A percentile compares a stretch with the other conserved stretches of the same genome.
phyloP scores from a whole-genome alignment of 2,113 vertebrate species.

The Noctilio leporinus region DNA sequence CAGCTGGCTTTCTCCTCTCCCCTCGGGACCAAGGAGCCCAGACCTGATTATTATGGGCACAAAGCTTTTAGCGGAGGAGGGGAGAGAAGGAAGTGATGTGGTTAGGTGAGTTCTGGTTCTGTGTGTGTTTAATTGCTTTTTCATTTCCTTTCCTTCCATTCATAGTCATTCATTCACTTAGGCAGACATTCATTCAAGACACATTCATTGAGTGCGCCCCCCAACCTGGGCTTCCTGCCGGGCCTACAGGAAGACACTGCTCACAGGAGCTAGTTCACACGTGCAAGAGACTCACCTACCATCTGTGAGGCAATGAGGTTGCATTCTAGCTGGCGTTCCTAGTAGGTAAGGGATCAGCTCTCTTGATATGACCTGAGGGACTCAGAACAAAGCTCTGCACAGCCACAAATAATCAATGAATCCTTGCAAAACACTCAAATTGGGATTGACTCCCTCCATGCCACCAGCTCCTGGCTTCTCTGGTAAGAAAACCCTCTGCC shows the following conservation, averaged over 20 bases:
- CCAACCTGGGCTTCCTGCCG: background rate
- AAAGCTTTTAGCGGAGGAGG: constrained; percentile 58
- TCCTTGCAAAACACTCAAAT: background rate
- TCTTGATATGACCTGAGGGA: background rate
- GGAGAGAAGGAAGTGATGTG: constrained; percentile 61
- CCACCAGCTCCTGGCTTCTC: background rate
- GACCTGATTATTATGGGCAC: constrained; percentile 20
- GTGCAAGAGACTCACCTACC: background rate
- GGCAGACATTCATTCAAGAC: constrained; percentile 38
- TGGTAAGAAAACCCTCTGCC: background rate
- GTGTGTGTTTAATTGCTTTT: constrained; percentile 49
- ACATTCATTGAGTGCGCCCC: background rate
- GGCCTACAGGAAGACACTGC: background rate
- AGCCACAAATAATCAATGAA: background rate
- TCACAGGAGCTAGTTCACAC: background rate
- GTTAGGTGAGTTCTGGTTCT: constrained; percentile 39
- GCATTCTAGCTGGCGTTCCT: background rate
- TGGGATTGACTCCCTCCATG: background rate
- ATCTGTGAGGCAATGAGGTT: background rate
- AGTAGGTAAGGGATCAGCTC: background rate
- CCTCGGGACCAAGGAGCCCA: background rate
- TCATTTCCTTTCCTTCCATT: constrained; percentile 61
- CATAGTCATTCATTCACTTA: constrained; percentile 41
- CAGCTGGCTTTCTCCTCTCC: background rate
- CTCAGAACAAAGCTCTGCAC: background rate